Evolutionary conservation across 1,140 invertebrate genomes (phyloP).

Genomic region (Zaprionus ghesquierei): DNA sequence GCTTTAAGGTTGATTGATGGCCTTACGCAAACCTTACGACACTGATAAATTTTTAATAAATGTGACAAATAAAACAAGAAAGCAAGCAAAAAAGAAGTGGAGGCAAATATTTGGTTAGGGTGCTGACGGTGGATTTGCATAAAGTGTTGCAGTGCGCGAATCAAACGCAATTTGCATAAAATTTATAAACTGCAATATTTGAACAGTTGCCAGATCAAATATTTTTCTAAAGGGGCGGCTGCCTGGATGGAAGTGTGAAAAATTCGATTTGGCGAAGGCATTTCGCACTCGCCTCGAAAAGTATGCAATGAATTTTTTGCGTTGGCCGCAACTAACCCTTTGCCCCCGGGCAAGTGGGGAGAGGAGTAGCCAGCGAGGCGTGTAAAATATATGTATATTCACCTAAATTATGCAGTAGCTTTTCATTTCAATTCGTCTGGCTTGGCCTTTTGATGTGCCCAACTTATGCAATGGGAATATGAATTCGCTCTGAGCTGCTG

Average conservation of each 20-base stretch:
- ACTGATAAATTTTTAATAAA: slow-evolving; percentile 80
- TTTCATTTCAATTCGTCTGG: slow-evolving; percentile 32
- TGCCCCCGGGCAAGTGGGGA: background rate
- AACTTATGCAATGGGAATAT: slow-evolving; percentile 27
- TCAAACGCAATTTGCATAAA: slow-evolving; percentile 39
- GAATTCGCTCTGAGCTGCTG: slow-evolving; percentile 21
- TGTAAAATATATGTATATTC: slow-evolving; percentile 58
- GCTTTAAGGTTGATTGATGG: slow-evolving; percentile 68
- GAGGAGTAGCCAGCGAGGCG: slow-evolving; percentile 35
- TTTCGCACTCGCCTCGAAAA: slow-evolving; percentile 3
- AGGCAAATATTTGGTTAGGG: slow-evolving; percentile 31
- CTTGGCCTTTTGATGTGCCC: slow-evolving; percentile 39
- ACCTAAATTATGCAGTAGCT: slow-evolving; percentile 70
- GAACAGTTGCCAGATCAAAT: slow-evolving; percentile 5
- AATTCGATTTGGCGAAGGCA: background rate
- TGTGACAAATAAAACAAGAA: slow-evolving; percentile 34
- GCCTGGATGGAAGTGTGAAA: background rate
- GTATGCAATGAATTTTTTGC: slow-evolving; percentile 1
- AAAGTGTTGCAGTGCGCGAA: slow-evolving; percentile 52
- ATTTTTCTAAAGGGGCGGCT: background rate
- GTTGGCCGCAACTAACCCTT: background rate
- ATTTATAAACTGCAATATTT: slow-evolving; percentile 28
- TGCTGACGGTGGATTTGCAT: slow-evolving; percentile 44
- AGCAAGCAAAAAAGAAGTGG: background rate
- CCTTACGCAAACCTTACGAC: slow-evolving; percentile 63